Evolutionary conservation across 2,888 invertebrate species (phyloP).

Genomic region (Glyphotaelius pellucidus): DNA sequence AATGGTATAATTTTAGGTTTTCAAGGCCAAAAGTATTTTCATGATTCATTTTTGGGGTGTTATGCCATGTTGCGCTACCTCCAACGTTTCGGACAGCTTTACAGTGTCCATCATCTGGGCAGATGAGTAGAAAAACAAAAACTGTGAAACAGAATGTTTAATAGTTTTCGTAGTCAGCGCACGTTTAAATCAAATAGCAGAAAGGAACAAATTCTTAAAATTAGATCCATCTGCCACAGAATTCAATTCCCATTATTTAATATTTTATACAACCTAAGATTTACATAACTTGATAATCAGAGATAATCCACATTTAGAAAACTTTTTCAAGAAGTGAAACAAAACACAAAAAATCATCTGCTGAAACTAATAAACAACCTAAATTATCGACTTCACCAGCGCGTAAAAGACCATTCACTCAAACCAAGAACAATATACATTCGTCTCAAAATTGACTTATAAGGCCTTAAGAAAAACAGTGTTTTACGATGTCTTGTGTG

Average conservation of each 20-base stretch:
- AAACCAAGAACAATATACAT: conserved; percentile 17
- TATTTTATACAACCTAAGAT: not conserved
- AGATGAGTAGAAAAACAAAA: no score
- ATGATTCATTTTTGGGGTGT: no score
- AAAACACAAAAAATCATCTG: not conserved
- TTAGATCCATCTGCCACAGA: not conserved
- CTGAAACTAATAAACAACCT: conserved; percentile 13
- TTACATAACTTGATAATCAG: not conserved
- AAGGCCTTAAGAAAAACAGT: not conserved
- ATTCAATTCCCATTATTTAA: no score
- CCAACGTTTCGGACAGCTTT: no score
- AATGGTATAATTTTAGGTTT: no score
- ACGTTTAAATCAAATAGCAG: not conserved
- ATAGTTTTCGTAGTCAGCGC: no score
- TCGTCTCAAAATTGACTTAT: conserved; percentile 25
- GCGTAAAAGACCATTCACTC: not conserved
- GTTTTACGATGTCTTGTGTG: conserved; percentile 46
- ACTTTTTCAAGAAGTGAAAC: not conserved
- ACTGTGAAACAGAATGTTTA: no score
- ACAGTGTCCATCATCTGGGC: no score
- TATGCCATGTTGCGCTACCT: no score
- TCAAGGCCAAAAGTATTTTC: no score
- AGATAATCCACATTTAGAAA: not conserved
- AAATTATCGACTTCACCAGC: conserved; percentile 3
- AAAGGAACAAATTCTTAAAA: not conserved